phyloP scores from a whole-genome alignment of 2,797 vertebrate species.

The Margarornis squamiger region DNA sequence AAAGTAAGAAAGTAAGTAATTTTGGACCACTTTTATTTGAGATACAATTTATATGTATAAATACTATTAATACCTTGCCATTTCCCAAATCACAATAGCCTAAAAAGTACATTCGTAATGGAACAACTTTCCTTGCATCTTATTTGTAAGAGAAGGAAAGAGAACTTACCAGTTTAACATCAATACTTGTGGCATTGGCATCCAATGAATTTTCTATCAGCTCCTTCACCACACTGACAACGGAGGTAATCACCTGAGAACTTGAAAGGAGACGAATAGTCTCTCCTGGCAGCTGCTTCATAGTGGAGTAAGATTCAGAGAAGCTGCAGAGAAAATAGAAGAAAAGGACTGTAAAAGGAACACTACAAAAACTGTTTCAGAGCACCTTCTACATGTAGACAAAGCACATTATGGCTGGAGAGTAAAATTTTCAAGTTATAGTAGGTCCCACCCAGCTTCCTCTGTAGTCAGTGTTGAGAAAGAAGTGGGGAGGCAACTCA shows the following conservation, averaged over 20 bases:
- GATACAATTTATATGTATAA: neutral
- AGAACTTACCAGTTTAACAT: constrained; percentile 87
- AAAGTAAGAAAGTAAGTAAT: neutral
- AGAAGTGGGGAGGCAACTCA: neutral
- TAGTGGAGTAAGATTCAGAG: constrained; percentile 51
- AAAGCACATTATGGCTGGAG: neutral
- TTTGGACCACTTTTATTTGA: neutral
- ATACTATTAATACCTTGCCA: neutral
- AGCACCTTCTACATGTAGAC: neutral
- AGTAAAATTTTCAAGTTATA: neutral
- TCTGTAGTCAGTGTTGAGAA: neutral
- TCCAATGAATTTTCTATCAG: constrained; percentile 93
- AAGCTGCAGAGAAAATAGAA: neutral
- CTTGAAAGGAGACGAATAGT: constrained; percentile 89
- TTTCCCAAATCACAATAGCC: neutral
- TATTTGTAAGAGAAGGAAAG: neutral
- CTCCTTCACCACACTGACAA: constrained; percentile 93
- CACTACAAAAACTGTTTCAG: neutral
- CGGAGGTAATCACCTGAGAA: constrained; percentile 91
- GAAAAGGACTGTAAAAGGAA: neutral
- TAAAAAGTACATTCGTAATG: neutral
- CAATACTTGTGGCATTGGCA: constrained; percentile 85
- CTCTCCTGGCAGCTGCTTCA: constrained; percentile 89
- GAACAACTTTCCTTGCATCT: neutral
- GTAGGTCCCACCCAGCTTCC: neutral